Conservation (phyloP, 2,797 vertebrate species). For the Pseudopleuronectes americanus region DNA sequence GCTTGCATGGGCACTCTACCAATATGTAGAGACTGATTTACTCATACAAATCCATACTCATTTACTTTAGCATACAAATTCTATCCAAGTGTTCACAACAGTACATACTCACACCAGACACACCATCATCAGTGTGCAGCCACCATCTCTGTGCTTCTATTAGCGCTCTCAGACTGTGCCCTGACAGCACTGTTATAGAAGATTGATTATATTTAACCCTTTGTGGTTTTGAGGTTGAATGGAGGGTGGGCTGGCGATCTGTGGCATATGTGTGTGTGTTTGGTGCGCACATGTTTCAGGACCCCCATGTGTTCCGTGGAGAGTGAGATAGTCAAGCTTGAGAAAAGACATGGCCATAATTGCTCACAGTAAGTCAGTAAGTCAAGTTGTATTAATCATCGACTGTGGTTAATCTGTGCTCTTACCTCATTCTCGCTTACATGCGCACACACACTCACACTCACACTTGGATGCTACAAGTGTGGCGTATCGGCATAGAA, state of each 20-base stretch:
- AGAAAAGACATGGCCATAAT: conserved; percentile 84
- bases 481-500: conserved; percentile 57
- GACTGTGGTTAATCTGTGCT: conserved; percentile 75
- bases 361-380: conserved; percentile 82
- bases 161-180: conserved; percentile 67
- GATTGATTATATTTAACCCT: conserved; percentile 86
- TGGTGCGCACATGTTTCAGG: conserved; percentile 75
- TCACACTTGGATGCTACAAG: conserved; percentile 14
- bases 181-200: conserved; percentile 84
- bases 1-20: not conserved
- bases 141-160: conserved; percentile 68
- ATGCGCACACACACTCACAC: conserved; percentile 19
- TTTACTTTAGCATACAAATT: conserved; percentile 27
- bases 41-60: conserved; percentile 11
- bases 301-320: conserved; percentile 68
- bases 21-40: conserved; percentile 12
- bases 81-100: conserved; percentile 16
- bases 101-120: conserved; percentile 15
- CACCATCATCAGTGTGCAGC: conserved; percentile 27
- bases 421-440: conserved; percentile 72
- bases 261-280: conserved; percentile 69
- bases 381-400: conserved; percentile 84
- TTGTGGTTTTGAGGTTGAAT: conserved; percentile 83
- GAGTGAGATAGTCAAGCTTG: conserved; percentile 79
- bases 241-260: conserved; percentile 75